Base-by-base conservation (phyloP, 1,140 invertebrate genomes). In the Manduca sexta region DNA sequence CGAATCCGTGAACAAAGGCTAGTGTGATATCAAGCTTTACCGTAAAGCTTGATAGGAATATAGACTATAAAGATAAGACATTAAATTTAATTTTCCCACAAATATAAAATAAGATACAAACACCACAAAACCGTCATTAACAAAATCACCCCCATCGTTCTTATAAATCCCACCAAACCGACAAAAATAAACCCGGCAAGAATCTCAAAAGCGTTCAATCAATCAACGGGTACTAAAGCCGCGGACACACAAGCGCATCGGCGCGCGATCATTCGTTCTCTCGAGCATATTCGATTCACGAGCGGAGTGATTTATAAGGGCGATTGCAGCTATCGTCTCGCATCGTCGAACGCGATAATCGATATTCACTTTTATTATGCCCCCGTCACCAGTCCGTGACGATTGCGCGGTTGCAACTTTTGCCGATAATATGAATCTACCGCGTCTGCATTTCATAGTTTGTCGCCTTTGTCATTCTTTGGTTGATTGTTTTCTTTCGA, bases 291-390 rank as follows among this genome's bases (percentile, higher is more conserved):
- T 77, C 65, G 62, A 69, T 64, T 68, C 60, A 46, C 46, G 54
- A 70, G 35, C 33, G 38, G 69, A 55, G 56, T 77, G 75, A 79
- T 82, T 76, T 81, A 81, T 74, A 60, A 56, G 58, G 43, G 50
- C 61, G 67, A 72, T 67, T 59, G 60, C 52, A 53, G 30, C 59
- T 55, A 69, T 55, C 56, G 64, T 61, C 49, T 62, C 73, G 71
- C 64, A 62, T 67, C 64, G 63, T 51, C 56, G 66, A 44, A 57
- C 52, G 52, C 52, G 59, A 68, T 81, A 81, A 78, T 81, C 74
- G 71, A 76, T 78, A 72, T 69, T 63, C 68, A 69, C 60, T 74
- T 76, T 76, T 76, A 76, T 72, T 65, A 64, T 59, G 49, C 47
- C 31, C 33, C 16, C 52, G 30, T 44, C 54, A 50, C 43, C 52